Evolutionary conservation across 2,888 invertebrate species (phyloP).

Genomic region (Chloromyia formosa): DNA sequence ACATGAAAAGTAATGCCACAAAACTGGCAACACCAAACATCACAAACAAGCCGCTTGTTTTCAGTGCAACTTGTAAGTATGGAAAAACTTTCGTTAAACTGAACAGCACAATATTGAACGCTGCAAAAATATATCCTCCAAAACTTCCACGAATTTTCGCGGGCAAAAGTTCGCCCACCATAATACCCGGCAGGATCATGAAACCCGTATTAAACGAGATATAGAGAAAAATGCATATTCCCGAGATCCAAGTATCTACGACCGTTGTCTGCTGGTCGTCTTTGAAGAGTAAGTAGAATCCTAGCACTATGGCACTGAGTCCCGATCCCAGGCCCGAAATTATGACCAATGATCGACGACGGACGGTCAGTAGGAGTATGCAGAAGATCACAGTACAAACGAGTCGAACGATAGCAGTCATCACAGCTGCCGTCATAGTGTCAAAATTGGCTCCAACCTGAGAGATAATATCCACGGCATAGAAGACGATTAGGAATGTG

Average conservation of each 20-base stretch:
- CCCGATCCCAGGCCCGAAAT: constrained; percentile 75
- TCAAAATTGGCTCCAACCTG: constrained; percentile 66
- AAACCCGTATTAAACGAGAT: constrained; percentile 80
- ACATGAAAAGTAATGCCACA: constrained; percentile 72
- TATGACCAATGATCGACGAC: constrained; percentile 73
- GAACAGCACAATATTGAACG: constrained; percentile 76
- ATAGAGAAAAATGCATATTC: constrained; percentile 70
- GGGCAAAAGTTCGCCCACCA: constrained; percentile 80
- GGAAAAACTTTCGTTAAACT: constrained; percentile 77
- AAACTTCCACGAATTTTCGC: constrained; percentile 77
- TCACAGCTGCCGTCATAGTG: constrained; percentile 71
- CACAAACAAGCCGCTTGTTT: constrained; percentile 74
- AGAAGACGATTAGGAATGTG: constrained; percentile 80
- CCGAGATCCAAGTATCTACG: constrained; percentile 62
- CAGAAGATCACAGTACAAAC: constrained; percentile 73
- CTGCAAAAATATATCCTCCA: constrained; percentile 77
- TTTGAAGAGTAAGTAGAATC: constrained; percentile 65
- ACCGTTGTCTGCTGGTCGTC: constrained; percentile 56
- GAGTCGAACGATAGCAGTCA: constrained; percentile 74
- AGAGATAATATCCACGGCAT: constrained; percentile 77
- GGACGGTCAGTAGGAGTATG: constrained; percentile 70
- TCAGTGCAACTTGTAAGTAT: constrained; percentile 68
- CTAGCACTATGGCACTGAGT: constrained; percentile 70
- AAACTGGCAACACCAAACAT: constrained; percentile 74
- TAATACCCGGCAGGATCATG: constrained; percentile 77